Evolutionary conservation across 2,888 invertebrate genomes (phyloP), one percentile per base, ranked within the genome.

Genomic region (Rhodophaea formosa): DNA sequence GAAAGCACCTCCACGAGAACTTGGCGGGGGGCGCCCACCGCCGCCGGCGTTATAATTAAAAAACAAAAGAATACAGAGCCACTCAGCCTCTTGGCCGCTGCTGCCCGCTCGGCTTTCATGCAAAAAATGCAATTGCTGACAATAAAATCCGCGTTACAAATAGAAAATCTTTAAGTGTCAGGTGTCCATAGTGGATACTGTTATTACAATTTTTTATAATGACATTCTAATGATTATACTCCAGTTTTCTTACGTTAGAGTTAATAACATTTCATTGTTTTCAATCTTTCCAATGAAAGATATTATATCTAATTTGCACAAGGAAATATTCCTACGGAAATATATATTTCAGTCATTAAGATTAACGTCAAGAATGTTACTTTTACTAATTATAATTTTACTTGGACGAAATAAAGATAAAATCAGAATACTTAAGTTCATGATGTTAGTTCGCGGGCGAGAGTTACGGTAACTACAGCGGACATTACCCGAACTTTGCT

Each of bases 61-160:
- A 91, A 91, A 91, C 88, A 90, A 91, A 91, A 88, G 89, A 89
- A 91, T 84, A 90, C 87, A 87, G 77, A 81, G 82, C 86, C 84
- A 85, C 88, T 87, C 88, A 84, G 86, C 86, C 86, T 86, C 86
- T 84, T 82, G 75, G 82, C 79, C 71, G 74, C 77, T 72, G 74
- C 68, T 74, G 77, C 75, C 79, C 42, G 42, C 82, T 84, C 80
- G 77, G 82, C 80, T 85, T 85, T 82, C 75, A 80, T 80, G 78
- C 78, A 76, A 86, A 85, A 85, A 88, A 83, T 88, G 88, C 87
- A 90, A 80, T 79, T 73, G 75, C 80, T 81, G 74, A 79, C 76
- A 79, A 78, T 80, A 77, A 75, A 80, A 78, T 69, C 74, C 65
- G 70, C 73, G 71, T 69, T 70, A 68, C 67, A 67, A 69, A 68